phyloP scores from a whole-genome alignment of 2,113 vertebrate genomes.

The Nothobranchius furzeri region DNA sequence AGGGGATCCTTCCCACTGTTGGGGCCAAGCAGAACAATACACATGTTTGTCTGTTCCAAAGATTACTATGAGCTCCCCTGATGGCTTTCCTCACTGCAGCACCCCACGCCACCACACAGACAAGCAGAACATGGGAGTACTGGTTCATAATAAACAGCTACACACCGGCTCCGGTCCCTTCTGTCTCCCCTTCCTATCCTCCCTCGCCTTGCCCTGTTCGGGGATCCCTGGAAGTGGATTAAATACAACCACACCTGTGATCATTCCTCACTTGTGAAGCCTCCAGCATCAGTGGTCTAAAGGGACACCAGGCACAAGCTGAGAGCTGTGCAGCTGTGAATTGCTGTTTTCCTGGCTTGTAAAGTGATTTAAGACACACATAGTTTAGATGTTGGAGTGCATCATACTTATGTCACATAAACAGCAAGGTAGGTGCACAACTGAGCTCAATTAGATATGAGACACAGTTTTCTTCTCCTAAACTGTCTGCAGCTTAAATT shows the following conservation, averaged over 20 bases:
- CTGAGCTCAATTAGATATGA: conserved; percentile 43
- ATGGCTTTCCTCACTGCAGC: conserved; percentile 21
- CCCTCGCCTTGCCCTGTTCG: conserved; percentile 29
- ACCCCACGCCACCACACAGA: conserved; percentile 11
- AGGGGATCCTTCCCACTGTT: conserved; percentile 29
- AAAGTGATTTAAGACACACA: conserved; percentile 35
- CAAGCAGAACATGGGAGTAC: conserved; percentile 22
- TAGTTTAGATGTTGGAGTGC: conserved; percentile 39
- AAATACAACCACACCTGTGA: conserved; percentile 68
- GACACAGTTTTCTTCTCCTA: neutral
- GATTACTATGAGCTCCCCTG: conserved; percentile 42
- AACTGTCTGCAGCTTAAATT: conserved; percentile 12
- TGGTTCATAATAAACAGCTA: conserved; percentile 42
- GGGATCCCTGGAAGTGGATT: conserved; percentile 49
- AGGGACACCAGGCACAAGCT: conserved; percentile 43
- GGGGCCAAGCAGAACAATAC: conserved; percentile 52
- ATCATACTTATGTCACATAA: conserved; percentile 36
- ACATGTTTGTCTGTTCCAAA: conserved; percentile 62
- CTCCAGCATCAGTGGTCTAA: conserved; percentile 57
- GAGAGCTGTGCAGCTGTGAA: conserved; percentile 45
- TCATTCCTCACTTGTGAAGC: conserved; percentile 70
- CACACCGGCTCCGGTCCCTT: conserved; percentile 24
- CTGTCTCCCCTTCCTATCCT: conserved; percentile 16
- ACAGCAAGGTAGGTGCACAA: conserved; percentile 23
- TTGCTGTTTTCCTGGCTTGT: conserved; percentile 44